Evolutionary conservation across 2,888 invertebrate genomes (phyloP).

Genomic region (Hyles lineata): DNA sequence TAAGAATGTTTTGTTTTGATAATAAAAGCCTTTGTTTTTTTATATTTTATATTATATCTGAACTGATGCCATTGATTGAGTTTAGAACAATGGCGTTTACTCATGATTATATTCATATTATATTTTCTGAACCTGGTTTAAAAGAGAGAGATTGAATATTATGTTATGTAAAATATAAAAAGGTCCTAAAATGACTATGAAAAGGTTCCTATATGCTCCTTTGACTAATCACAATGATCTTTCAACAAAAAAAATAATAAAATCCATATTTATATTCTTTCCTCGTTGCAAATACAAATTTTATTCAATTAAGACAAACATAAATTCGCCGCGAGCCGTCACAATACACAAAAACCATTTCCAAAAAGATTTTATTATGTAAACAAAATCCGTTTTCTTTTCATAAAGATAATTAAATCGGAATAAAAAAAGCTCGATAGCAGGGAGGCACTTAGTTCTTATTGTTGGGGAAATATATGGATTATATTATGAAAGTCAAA

Average conservation of each 20-base stretch:
- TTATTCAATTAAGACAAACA: not conserved
- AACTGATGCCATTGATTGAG: too few species aligned
- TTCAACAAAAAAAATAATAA: not conserved
- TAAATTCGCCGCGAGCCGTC: not conserved
- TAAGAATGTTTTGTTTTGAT: too few species aligned
- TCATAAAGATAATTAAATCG: conserved; percentile 22
- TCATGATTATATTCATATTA: too few species aligned
- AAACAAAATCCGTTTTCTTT: conserved; percentile 11
- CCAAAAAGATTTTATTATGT: conserved; percentile 12
- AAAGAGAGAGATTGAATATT: too few species aligned
- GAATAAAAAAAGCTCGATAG: conserved; percentile 2
- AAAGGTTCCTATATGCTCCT: too few species aligned
- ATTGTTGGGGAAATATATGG: conserved; percentile 15
- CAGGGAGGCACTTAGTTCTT: not conserved
- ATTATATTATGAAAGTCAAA: not conserved
- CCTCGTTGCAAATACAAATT: not conserved
- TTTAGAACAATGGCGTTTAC: too few species aligned
- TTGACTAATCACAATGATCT: not conserved
- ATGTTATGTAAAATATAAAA: too few species aligned
- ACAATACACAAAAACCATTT: not conserved
- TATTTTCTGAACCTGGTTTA: too few species aligned
- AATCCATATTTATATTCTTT: not conserved
- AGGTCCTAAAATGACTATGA: too few species aligned
- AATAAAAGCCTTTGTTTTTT: too few species aligned
- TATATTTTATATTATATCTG: too few species aligned